phyloP scores from a whole-genome alignment of 2,113 vertebrate species.

The Laticauda colubrina region DNA sequence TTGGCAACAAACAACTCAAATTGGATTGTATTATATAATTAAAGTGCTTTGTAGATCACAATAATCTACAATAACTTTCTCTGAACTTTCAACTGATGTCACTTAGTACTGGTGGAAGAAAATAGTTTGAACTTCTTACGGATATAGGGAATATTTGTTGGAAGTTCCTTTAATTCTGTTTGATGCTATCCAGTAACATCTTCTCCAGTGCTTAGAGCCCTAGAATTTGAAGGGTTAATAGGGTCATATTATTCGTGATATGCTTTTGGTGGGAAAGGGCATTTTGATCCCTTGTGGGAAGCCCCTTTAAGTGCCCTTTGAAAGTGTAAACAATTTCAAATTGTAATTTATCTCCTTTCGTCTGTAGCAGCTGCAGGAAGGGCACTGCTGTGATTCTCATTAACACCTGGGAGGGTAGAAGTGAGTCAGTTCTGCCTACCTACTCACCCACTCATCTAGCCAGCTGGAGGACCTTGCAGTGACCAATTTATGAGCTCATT shows the following conservation, averaged over 20 bases:
- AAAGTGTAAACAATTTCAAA: background rate
- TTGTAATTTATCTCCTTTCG: conserved; percentile 17
- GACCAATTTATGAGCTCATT: background rate
- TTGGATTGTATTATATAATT: background rate
- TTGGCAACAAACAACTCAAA: background rate
- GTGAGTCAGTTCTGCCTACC: background rate
- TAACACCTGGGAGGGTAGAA: conserved; percentile 21
- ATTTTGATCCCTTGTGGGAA: background rate
- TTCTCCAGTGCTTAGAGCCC: background rate
- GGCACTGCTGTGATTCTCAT: conserved; percentile 37
- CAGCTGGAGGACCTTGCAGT: background rate
- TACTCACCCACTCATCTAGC: background rate
- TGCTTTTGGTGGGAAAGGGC: conserved; percentile 14
- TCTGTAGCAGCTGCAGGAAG: conserved; percentile 15
- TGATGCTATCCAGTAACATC: background rate
- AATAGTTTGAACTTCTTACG: background rate
- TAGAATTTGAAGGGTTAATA: conserved; percentile 12
- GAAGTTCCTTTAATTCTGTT: background rate
- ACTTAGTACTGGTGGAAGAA: background rate
- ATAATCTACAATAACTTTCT: background rate
- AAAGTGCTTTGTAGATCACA: background rate
- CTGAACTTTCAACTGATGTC: background rate
- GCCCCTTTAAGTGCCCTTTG: background rate
- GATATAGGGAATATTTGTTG: background rate
- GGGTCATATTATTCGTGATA: conserved; percentile 6